These are phyloP conservation scores for Orchesella flavescens DNA, from an alignment of 2,888 invertebrate species.

Conservation along the genomic window DNA sequence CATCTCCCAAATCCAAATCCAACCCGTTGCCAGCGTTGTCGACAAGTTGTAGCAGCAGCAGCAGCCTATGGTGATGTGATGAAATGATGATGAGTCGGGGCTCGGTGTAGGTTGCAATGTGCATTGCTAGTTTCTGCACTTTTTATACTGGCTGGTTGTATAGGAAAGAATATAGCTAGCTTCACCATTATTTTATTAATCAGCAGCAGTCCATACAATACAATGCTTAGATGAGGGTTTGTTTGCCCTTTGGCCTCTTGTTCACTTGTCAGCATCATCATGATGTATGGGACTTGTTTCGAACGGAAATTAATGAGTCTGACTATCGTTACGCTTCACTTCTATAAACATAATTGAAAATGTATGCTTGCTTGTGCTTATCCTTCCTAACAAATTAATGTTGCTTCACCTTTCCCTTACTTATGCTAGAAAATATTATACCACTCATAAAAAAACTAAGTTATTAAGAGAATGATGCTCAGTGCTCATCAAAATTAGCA, in stretches of 20 bases:
- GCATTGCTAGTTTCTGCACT: slow-evolving; percentile 8
- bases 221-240: slow-evolving; percentile 37
- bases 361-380: background rate
- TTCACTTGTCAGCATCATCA: slow-evolving; percentile 50
- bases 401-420: background rate
- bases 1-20: background rate
- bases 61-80: background rate
- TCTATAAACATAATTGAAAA: slow-evolving; percentile 1
- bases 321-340: slow-evolving; percentile 14
- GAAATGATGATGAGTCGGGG: background rate
- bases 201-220: slow-evolving; percentile 25
- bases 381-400: slow-evolving; percentile 7
- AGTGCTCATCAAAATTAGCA: slow-evolving; percentile 25
- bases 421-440: too few species aligned
- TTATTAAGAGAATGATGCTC: background rate
- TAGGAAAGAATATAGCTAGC: background rate
- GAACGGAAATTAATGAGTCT: slow-evolving; percentile 56
- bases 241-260: slow-evolving; percentile 55
- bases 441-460: background rate
- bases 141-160: background rate
- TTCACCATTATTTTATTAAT: slow-evolving; percentile 42
- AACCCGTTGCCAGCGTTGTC: background rate
- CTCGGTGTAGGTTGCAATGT: slow-evolving; percentile 9
- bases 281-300: slow-evolving; percentile 54
- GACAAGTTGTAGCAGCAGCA: background rate